phyloP scores from a whole-genome alignment of 1,140 invertebrate genomes.

The Zaprionus nigranus region DNA sequence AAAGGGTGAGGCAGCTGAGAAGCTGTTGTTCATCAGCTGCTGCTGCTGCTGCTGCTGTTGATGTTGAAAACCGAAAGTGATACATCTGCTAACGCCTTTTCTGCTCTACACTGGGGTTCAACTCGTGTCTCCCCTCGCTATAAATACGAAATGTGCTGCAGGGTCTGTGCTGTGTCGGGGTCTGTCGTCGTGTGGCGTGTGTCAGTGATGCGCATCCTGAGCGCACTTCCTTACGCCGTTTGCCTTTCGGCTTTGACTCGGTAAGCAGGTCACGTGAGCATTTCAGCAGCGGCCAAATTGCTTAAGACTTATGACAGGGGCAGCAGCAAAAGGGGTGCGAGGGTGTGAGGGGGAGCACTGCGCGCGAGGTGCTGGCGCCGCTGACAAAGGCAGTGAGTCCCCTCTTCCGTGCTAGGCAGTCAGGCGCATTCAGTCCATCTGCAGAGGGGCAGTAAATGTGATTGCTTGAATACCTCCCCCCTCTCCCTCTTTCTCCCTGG shows the following conservation, averaged over 20 bases:
- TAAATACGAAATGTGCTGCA: conserved; percentile 55
- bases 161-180: conserved; percentile 1
- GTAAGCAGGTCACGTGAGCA: conserved; percentile 79
- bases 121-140: conserved; percentile 33
- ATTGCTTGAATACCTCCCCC: conserved; percentile 43
- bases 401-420: conserved; percentile 9
- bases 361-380: neutral
- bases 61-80: conserved; percentile 68
- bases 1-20: conserved; percentile 2
- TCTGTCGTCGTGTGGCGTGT: neutral
- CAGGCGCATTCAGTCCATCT: conserved; percentile 28
- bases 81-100: conserved; percentile 66
- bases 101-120: conserved; percentile 34
- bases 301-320: conserved; percentile 46
- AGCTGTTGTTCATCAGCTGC: conserved; percentile 48
- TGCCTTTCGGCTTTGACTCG: conserved; percentile 53
- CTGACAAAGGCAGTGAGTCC: conserved; percentile 18
- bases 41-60: conserved; percentile 42
- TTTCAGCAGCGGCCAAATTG: conserved; percentile 55
- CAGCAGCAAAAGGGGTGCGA: neutral
- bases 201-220: conserved; percentile 48
- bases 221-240: conserved; percentile 48
- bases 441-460: conserved; percentile 61
- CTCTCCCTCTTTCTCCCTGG: neutral
- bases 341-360: neutral